Evolutionary conservation across 2,797 vertebrate genomes (phyloP), one percentile per base, ranked within the genome.

Genomic region (Sebastes itinus): DNA sequence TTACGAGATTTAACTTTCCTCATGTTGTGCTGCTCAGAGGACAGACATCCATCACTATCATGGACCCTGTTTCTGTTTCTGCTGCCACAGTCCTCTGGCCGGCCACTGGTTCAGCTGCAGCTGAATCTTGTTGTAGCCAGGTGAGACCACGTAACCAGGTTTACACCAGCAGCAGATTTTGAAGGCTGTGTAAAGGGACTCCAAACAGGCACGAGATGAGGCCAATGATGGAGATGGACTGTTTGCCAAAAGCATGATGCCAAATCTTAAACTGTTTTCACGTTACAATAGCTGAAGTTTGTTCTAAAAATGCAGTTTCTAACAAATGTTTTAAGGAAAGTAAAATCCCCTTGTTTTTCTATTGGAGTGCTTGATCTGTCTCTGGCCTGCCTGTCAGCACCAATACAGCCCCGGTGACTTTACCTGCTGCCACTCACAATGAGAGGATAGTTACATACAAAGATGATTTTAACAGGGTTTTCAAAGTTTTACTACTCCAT

Each of bases 141-240:
- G 49, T 64, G 74, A 70, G 82, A 75, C 25, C 30, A 59, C 56
- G 30, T 72, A 77, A 32, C 58, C 68, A 11, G 68, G 66, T 82
- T 78, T 83, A 56, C 66, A 75, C 78, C 60, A 89, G 81, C 16
- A 35, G 88, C 75, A 77, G 75, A 55, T 77, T 54, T 61, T 80
- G 61, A 67, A 64, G 35, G 61, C 62, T 46, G n/a, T 11, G 69
- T 33, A 61, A 52, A 72, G 35, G 54, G 70, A 82, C 32, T 32
- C 3, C 16, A 66, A 30, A 71, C 55, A 76, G 75, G 54, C 79
- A 33, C 42, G 60, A 72, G 27, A 84, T 82, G 56, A 71, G 71
- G 66, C 13, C 18, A 86, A 38, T 71, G 56, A 80, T 69, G 30
- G 55, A 68, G 35, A 56, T 67, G 25, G 7, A 65, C 23, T 49